phyloP scores from a whole-genome alignment of 2,888 invertebrate genomes.

The Cybosia mesomella region DNA sequence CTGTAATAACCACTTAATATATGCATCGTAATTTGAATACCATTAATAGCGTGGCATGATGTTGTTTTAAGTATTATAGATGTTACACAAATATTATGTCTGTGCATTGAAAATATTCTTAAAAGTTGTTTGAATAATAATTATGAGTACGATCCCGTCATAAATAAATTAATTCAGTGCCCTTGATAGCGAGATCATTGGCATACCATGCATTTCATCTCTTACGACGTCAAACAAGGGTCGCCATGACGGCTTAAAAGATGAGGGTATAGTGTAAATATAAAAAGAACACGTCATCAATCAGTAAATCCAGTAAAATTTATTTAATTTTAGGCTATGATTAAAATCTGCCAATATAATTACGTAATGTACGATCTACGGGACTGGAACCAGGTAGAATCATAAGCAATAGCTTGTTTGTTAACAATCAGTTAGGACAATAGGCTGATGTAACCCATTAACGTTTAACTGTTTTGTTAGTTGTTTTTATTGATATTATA shows the following conservation, averaged over 20 bases:
- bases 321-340: background rate
- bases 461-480: background rate
- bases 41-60: background rate
- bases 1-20: background rate
- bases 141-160: background rate
- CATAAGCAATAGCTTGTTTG: background rate
- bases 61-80: background rate
- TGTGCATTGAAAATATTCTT: background rate
- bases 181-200: no score
- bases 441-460: background rate
- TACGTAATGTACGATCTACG: background rate
- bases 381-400: background rate
- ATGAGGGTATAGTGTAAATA: no score
- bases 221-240: no score
- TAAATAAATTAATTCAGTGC: no score
- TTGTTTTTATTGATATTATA: constrained; percentile 5
- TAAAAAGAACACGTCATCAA: no score
- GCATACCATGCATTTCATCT: no score
- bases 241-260: no score
- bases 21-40: constrained; percentile 4
- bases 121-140: background rate
- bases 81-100: background rate
- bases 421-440: background rate
- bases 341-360: no score
- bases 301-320: background rate